Evolutionary conservation across 2,797 vertebrate genomes (phyloP), one percentile per base, ranked within the genome.

Genomic region (Leptoclinus maculatus): DNA sequence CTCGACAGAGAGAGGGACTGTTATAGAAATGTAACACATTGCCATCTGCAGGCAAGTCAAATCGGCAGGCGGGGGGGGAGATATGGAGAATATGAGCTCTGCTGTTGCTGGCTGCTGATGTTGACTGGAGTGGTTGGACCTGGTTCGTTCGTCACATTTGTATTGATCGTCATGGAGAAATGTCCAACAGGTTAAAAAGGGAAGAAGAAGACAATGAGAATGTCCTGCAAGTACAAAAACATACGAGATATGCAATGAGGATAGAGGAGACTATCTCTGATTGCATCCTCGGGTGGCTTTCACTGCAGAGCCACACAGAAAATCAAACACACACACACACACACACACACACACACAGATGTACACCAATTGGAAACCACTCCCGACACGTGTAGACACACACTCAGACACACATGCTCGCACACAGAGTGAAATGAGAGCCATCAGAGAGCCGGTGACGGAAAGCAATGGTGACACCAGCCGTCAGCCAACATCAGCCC

Each of bases 381-480:
- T 63, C 54, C 54, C n/a, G 70, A 88, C 84, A 87, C 70, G 66
- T 76, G 72, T 68, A 43, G 29, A 85, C 83, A 78, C 86, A 89
- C 67, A 83, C 81, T n/a, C 59, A 58, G 16, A 83, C 71, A 84
- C 80, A 85, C 80, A 85, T 1, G 51, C 80, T 13, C 67, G 59
- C 84, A 75, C 74, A 63, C 54, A 58, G 49, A 73, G 62, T 57
- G 67, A 93, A 88, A 90, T 83, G 84, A 81, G 84, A 90, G 85
- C 87, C 86, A 83, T 92, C 91, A 91, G 84, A 81, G 78, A 81
- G 29, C 79, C 76, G 2, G 75, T 93, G 93, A 94, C 78, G 88
- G 86, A 84, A 87, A 94, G 84, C 85, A 79, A 90, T 88, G 88
- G 85, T 92, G 92, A 93, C 92, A 93, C 84, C 87, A 91, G 93